Evolutionary conservation across 1,140 invertebrate genomes (phyloP).

Genomic region (Pogonus chalceus): DNA sequence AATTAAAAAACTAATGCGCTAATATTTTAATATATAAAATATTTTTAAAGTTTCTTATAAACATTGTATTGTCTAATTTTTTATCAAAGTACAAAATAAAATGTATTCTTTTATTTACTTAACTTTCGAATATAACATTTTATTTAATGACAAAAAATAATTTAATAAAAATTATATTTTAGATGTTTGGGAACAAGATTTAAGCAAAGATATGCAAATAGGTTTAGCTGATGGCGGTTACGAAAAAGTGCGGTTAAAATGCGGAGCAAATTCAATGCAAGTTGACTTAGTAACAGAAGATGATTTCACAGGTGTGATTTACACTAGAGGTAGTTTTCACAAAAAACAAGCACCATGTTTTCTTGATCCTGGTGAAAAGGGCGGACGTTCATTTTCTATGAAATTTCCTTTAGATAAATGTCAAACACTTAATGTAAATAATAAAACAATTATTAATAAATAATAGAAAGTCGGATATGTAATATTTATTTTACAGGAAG

Average conservation of each 20-base stretch:
- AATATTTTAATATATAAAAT: too few species aligned
- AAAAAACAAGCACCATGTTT: conserved; percentile 45
- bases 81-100: too few species aligned
- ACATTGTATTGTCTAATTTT: too few species aligned
- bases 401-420: conserved; percentile 46
- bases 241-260: conserved; percentile 41
- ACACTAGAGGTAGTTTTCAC: conserved; percentile 49
- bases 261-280: conserved; percentile 44
- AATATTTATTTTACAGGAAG: conserved; percentile 28
- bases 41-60: too few species aligned
- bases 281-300: conserved; percentile 42
- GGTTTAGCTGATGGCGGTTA: conserved; percentile 44
- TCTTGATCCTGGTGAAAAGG: conserved; percentile 34
- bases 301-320: conserved; percentile 49
- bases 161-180: conserved; percentile 11
- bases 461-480: conserved; percentile 7
- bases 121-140: too few species aligned
- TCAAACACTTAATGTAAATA: conserved; percentile 39
- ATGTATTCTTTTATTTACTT: too few species aligned
- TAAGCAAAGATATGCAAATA: conserved; percentile 44
- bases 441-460: conserved; percentile 8
- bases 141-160: too few species aligned
- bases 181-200: conserved; percentile 43
- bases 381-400: conserved; percentile 40
- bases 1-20: too few species aligned